phyloP scores from a whole-genome alignment of 2,888 invertebrate species.

The Ischnura elegans region DNA sequence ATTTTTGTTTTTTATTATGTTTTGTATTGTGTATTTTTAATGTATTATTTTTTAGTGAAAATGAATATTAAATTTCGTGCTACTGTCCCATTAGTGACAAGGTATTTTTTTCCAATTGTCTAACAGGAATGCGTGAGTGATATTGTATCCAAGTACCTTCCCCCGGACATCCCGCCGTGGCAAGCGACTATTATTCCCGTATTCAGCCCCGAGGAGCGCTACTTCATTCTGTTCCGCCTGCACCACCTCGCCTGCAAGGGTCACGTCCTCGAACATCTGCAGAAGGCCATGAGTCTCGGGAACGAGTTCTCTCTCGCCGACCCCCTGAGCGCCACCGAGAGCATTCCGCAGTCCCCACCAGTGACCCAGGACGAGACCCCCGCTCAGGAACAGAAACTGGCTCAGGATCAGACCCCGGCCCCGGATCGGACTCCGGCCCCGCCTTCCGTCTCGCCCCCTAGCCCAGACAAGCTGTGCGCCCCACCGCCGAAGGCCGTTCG shows the following conservation, averaged over 20 bases:
- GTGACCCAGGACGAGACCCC: not conserved
- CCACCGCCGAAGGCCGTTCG: conserved; percentile 15
- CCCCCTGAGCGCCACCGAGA: not conserved
- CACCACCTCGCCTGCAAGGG: conserved; percentile 82
- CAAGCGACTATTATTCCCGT: conserved; percentile 87
- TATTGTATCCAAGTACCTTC: conserved; percentile 87
- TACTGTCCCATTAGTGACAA: too few relatives aligned
- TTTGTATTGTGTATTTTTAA: too few relatives aligned
- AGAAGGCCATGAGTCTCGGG: conserved; percentile 29
- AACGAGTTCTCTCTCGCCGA: not conserved
- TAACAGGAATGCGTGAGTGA: conserved; percentile 88
- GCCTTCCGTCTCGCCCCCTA: conserved; percentile 51
- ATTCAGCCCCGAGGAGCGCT: conserved; percentile 80
- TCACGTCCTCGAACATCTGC: conserved; percentile 38
- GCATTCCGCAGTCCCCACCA: not conserved
- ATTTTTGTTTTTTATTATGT: too few relatives aligned
- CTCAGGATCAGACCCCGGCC: not conserved
- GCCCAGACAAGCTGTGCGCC: conserved; percentile 33
- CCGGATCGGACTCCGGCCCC: not conserved
- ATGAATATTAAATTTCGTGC: too few relatives aligned
- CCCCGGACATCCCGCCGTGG: conserved; percentile 88
- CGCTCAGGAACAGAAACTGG: too few relatives aligned
- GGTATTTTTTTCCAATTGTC: not conserved
- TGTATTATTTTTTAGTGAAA: too few relatives aligned
- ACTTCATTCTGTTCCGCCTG: conserved; percentile 85